phyloP scores from a whole-genome alignment of 2,797 vertebrate genomes.

The Schizothorax lantsangensis region DNA sequence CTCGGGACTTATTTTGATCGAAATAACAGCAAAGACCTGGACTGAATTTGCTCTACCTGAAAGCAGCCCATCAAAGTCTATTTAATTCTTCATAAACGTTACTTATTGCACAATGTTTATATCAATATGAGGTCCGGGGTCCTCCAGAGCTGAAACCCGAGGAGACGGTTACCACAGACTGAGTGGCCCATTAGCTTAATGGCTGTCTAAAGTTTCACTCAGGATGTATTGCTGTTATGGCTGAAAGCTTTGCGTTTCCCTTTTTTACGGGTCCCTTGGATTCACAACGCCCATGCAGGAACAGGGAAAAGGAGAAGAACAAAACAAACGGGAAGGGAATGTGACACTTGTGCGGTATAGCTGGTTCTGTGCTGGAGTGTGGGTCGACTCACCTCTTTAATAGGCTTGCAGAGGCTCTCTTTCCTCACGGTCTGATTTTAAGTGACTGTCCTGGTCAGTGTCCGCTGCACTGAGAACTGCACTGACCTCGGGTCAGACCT shows the following conservation, averaged over 20 bases:
- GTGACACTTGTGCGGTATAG: constrained; percentile 58
- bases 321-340: constrained; percentile 73
- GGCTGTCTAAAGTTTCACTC: constrained; percentile 82
- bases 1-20: constrained; percentile 26
- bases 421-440: constrained; percentile 42
- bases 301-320: constrained; percentile 67
- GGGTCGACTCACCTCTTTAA: constrained; percentile 38
- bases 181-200: constrained; percentile 85
- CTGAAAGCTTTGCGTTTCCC: constrained; percentile 78
- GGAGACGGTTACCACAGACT: constrained; percentile 70
- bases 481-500: constrained; percentile 71
- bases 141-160: constrained; percentile 60
- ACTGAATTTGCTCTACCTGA: constrained; percentile 72
- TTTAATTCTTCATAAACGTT: constrained; percentile 73
- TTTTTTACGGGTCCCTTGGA: constrained; percentile 80
- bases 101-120: constrained; percentile 76
- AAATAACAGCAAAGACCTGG: constrained; percentile 69
- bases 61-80: constrained; percentile 69
- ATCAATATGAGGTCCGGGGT: constrained; percentile 69
- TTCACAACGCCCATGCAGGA: constrained; percentile 72
- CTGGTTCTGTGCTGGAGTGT: constrained; percentile 34
- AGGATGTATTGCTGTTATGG: constrained; percentile 81
- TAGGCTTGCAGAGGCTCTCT: constrained; percentile 19
- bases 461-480: constrained; percentile 65
- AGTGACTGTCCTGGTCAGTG: constrained; percentile 62